A percentile compares a stretch with the other conserved stretches of the same genome.
phyloP scores from a whole-genome alignment of 2,113 vertebrate species.

The Takifugu bimaculatus region DNA sequence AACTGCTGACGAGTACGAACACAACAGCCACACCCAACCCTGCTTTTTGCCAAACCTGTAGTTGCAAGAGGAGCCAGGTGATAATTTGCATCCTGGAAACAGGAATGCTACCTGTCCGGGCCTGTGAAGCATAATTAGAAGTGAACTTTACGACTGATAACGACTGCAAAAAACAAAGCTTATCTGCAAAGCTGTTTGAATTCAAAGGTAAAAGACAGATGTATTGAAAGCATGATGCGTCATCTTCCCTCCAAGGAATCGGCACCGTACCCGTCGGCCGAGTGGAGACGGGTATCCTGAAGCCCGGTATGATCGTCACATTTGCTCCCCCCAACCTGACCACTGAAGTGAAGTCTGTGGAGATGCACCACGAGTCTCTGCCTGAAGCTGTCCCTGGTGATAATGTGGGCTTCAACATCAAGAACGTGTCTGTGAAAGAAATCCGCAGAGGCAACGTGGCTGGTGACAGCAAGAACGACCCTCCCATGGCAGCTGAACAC shows the following conservation, averaged over 20 bases:
- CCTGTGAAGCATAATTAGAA: too few species aligned
- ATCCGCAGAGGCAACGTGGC: constrained; percentile 78
- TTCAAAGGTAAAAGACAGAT: background rate
- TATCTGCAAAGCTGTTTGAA: background rate
- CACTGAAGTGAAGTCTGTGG: constrained; percentile 81
- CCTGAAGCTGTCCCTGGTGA: constrained; percentile 74
- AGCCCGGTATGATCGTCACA: constrained; percentile 79
- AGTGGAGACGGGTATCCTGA: constrained; percentile 77
- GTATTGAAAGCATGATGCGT: background rate
- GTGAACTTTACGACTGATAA: too few species aligned
- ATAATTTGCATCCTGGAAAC: too few species aligned
- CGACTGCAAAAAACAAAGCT: background rate
- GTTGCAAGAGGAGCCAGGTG: too few species aligned
- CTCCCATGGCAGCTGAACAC: constrained; percentile 67
- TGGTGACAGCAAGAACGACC: constrained; percentile 81
- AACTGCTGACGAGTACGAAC: too few species aligned
- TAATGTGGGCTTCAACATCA: constrained; percentile 80
- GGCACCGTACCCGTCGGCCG: constrained; percentile 80
- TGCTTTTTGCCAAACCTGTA: too few species aligned
- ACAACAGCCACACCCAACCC: too few species aligned
- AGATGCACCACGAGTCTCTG: constrained; percentile 81
- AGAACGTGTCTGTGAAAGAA: constrained; percentile 81
- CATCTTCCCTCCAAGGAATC: constrained; percentile 64
- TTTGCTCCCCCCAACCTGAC: constrained; percentile 78
- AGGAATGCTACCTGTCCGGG: too few species aligned